phyloP scores from a whole-genome alignment of 2,888 invertebrate genomes.

The Merodon equestris region DNA sequence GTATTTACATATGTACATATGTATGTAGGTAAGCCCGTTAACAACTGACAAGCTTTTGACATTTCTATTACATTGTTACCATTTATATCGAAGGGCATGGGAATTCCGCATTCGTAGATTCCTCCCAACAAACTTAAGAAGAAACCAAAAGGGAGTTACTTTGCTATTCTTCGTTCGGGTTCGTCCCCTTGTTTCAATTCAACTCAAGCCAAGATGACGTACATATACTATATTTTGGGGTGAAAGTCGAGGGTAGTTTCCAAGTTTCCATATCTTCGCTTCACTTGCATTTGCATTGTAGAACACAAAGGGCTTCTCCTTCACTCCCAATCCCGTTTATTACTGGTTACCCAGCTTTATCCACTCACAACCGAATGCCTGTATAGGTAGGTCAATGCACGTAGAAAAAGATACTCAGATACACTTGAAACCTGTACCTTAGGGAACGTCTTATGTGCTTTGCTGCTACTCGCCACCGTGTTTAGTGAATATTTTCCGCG shows the following conservation, averaged over 20 bases:
- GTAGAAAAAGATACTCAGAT: constrained; percentile 76
- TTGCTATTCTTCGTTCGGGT: constrained; percentile 8
- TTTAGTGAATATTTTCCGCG: no score
- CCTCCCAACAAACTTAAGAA: constrained; percentile 14
- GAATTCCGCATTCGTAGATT: background rate
- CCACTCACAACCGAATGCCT: constrained; percentile 64
- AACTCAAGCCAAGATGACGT: no score
- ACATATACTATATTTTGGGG: constrained; percentile 30
- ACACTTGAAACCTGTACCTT: constrained; percentile 30
- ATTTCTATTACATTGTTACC: constrained; percentile 59
- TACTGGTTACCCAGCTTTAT: constrained; percentile 9
- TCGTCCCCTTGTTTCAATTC: constrained; percentile 2
- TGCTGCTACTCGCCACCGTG: no score
- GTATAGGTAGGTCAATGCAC: constrained; percentile 79
- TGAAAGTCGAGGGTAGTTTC: constrained; percentile 64
- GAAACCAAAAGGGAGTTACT: constrained; percentile 22
- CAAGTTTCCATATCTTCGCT: constrained; percentile 20
- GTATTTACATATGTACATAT: background rate
- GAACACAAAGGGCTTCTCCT: constrained; percentile 41
- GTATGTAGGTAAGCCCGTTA: constrained; percentile 5
- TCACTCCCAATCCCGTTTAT: constrained; percentile 12
- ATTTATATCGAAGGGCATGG: constrained; percentile 49
- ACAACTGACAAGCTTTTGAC: constrained; percentile 53
- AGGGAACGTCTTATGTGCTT: constrained; percentile 17
- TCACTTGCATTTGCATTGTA: constrained; percentile 58